These are phyloP conservation scores for Rhinolophus sinicus DNA, from an alignment of 2,113 vertebrate genomes.

Conservation along the genomic window DNA sequence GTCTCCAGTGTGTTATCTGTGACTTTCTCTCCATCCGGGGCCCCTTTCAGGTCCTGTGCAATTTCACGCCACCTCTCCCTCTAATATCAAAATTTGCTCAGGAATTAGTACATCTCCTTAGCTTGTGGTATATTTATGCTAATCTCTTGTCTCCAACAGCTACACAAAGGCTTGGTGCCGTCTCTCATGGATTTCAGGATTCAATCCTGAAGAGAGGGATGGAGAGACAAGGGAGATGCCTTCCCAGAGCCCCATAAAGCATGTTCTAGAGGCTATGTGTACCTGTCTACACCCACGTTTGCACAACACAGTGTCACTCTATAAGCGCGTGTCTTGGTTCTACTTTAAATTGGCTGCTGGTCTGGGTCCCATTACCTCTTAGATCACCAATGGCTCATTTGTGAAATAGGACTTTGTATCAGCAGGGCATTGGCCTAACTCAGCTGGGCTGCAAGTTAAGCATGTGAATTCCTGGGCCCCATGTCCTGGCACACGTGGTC, in stretches of 20 bases:
- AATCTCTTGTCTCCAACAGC: background rate
- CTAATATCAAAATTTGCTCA: background rate
- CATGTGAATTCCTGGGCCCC: accelerated
- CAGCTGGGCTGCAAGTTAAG: accelerated
- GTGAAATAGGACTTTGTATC: accelerated
- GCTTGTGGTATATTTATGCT: background rate
- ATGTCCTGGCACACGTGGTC: accelerated
- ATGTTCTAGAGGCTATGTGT: background rate
- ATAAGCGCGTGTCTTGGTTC: background rate
- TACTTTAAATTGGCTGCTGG: background rate
- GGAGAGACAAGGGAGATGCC: accelerated
- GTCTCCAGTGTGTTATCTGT: background rate
- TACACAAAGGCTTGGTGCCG: background rate
- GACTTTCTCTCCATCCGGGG: background rate
- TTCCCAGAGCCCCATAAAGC: background rate
- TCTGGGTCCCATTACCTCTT: background rate
- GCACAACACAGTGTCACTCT: no score
- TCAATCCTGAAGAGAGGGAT: background rate
- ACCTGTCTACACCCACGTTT: background rate
- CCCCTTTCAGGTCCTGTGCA: background rate
- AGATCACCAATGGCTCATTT: background rate
- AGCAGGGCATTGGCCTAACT: no score
- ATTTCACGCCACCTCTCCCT: background rate
- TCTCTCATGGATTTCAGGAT: background rate
- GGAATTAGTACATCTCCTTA: background rate